A percentile compares a stretch with the other conserved stretches of the same genome.
Conservation (phyloP, 2,113 vertebrate genomes). For the Zosterops japonicus region DNA sequence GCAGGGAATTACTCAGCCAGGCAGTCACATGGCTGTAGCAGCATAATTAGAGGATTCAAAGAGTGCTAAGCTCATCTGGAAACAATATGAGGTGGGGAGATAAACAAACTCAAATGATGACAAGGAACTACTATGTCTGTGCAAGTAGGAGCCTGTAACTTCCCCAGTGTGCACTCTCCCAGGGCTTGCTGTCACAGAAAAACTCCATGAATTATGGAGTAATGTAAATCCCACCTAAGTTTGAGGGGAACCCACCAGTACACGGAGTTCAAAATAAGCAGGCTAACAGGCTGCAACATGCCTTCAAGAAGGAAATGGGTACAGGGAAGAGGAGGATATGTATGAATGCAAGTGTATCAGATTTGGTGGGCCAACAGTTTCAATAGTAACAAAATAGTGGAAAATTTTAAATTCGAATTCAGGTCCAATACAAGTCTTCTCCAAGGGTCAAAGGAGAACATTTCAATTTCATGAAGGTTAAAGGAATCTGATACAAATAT, state of each 20-base stretch:
- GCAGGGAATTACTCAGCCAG: slow-evolving; percentile 70
- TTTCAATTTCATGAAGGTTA: neutral
- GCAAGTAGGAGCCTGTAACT: neutral
- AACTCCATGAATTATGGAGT: accelerated
- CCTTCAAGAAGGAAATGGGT: neutral
- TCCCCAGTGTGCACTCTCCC: neutral
- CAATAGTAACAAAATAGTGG: neutral
- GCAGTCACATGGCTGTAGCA: slow-evolving; percentile 56
- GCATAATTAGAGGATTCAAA: slow-evolving; percentile 70
- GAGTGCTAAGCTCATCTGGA: neutral
- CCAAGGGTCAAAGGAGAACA: neutral
- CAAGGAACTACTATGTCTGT: neutral
- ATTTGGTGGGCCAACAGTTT: neutral
- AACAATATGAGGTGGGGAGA: neutral
- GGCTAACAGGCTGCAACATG: neutral
- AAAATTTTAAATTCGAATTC: neutral
- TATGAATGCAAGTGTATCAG: neutral
- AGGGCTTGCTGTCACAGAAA: neutral
- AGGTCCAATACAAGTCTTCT: neutral
- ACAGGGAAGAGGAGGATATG: neutral
- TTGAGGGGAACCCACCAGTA: neutral
- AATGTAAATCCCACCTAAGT: neutral
- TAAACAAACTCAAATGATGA: neutral
- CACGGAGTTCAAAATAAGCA: neutral
- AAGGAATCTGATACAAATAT: neutral